A percentile compares a stretch with the other conserved stretches of the same genome.
Conservation (phyloP, 2,113 vertebrate genomes). For the Ictalurus furcatus region DNA sequence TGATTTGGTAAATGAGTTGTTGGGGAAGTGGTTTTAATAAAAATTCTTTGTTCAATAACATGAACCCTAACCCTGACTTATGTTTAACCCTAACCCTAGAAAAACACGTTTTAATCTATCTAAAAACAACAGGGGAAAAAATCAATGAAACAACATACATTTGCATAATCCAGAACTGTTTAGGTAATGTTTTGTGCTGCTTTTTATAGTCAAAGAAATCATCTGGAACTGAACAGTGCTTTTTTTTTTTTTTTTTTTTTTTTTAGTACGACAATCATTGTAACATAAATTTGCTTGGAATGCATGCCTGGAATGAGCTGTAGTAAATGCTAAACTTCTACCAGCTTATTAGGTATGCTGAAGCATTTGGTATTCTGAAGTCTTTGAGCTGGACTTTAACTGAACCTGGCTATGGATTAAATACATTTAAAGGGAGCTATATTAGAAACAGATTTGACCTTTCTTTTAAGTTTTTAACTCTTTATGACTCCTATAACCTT, state of each 20-base stretch:
- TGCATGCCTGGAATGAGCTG: background rate
- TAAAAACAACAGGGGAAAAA: background rate
- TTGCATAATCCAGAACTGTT: background rate
- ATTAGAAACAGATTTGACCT: conserved; percentile 33
- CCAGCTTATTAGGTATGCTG: background rate
- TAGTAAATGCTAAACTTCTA: background rate
- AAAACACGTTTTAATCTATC: background rate
- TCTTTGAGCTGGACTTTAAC: background rate
- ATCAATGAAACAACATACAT: background rate
- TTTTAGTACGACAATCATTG: background rate
- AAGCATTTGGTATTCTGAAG: background rate
- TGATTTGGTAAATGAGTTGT: background rate
- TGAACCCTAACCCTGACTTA: background rate
- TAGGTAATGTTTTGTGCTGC: background rate
- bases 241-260: no score
- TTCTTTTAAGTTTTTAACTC: background rate
- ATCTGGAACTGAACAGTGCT: background rate
- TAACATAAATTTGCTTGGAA: background rate
- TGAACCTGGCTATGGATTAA: background rate
- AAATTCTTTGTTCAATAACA: background rate
- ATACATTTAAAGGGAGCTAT: conserved; percentile 1
- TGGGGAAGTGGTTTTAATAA: background rate
- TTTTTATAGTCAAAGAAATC: background rate
- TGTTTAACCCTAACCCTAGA: background rate
- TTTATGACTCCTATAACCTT: conserved; percentile 24